Evolutionary conservation across 2,113 vertebrate species (phyloP).

Genomic region (Aramus guarauna): DNA sequence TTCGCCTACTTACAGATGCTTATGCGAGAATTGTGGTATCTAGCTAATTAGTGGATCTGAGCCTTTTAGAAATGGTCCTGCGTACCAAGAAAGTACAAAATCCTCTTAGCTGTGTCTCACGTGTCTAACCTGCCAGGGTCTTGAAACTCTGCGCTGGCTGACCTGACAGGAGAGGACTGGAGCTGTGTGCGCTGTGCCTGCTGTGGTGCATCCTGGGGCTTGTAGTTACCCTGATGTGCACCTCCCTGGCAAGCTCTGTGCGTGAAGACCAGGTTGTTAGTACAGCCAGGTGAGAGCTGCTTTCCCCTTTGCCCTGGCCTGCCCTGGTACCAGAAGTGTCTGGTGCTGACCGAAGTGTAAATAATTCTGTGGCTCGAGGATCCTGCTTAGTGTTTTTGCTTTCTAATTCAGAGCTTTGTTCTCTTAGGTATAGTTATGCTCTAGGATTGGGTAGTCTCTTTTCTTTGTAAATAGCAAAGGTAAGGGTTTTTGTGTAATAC

Average conservation of each 20-base stretch:
- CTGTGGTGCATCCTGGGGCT: not conserved
- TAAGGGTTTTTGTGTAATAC: not conserved
- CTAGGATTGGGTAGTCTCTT: not conserved
- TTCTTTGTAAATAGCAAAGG: not conserved
- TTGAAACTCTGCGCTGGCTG: not conserved
- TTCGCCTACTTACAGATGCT: not conserved
- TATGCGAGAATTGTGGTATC: rapidly evolving
- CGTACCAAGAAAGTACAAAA: not conserved
- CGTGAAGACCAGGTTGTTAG: rapidly evolving
- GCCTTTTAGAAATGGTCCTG: not conserved
- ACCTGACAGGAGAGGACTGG: rapidly evolving
- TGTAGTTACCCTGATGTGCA: rapidly evolving
- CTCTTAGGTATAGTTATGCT: not conserved
- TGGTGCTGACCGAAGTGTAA: not conserved
- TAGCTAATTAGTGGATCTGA: not conserved
- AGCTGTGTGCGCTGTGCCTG: not conserved
- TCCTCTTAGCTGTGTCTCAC: not conserved
- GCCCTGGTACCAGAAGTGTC: not conserved
- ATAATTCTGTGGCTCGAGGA: not conserved
- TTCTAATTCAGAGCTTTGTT: not conserved
- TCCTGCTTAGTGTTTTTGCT: not conserved
- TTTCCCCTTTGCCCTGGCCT: not conserved
- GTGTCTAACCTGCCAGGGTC: not conserved
- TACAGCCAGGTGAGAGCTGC: not conserved
- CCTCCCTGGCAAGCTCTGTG: not conserved